These are phyloP conservation scores for Leucozona laternaria DNA, from an alignment of 2,888 invertebrate genomes.

Conservation along the genomic window DNA sequence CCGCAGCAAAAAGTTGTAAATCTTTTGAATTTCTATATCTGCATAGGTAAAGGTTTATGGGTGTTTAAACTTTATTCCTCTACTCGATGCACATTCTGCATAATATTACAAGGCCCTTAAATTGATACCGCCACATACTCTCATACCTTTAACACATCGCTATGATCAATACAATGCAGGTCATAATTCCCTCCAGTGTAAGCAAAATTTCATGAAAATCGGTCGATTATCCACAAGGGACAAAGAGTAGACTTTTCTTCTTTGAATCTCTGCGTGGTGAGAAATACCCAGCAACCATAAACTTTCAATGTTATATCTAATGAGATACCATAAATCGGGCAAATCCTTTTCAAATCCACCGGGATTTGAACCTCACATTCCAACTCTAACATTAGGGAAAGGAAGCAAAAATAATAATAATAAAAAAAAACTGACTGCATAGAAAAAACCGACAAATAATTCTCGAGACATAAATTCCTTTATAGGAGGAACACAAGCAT, in stretches of 20 bases:
- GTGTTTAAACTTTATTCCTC: not conserved
- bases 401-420: too few species aligned
- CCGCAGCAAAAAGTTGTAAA: not conserved
- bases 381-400: not conserved
- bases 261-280: not conserved
- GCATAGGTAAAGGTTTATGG: not conserved
- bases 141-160: not conserved
- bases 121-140: not conserved
- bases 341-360: constrained; percentile 48
- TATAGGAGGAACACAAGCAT: constrained; percentile 52
- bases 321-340: constrained; percentile 61
- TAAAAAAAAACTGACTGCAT: not conserved
- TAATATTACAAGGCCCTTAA: not conserved
- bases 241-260: not conserved
- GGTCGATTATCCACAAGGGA: constrained; percentile 35
- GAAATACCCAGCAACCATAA: constrained; percentile 17
- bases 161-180: not conserved
- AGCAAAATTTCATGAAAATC: constrained; percentile 10
- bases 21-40: not conserved
- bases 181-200: not conserved
- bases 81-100: not conserved
- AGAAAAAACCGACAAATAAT: constrained; percentile 35
- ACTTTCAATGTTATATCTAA: constrained; percentile 66
- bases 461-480: constrained; percentile 51
- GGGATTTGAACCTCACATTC: not conserved